These are phyloP conservation scores for Pseudoatta argentina DNA, from an alignment of 1,140 invertebrate genomes.

Conservation along the genomic window DNA sequence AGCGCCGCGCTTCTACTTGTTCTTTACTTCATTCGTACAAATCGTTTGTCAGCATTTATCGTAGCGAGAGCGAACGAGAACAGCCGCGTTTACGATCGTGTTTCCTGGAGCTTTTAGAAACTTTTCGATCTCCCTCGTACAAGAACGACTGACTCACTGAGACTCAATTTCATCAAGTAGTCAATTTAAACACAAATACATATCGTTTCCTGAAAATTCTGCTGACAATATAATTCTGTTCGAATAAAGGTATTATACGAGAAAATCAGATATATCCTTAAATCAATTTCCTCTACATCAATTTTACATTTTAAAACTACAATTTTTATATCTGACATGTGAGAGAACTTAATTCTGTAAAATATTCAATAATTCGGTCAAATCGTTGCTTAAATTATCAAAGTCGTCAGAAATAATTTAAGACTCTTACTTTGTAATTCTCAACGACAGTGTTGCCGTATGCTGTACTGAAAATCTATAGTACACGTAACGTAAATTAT, in stretches of 20 bases:
- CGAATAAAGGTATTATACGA: neutral
- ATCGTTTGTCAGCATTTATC: slow-evolving; percentile 35
- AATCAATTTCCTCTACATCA: neutral
- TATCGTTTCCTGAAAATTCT: slow-evolving; percentile 18
- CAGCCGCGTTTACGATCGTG: slow-evolving; percentile 30
- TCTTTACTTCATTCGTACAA: slow-evolving; percentile 46
- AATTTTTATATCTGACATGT: neutral
- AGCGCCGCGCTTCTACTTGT: slow-evolving; percentile 21
- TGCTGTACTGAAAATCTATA: too few species aligned
- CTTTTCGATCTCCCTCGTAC: slow-evolving; percentile 45
- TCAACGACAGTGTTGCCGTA: too few species aligned
- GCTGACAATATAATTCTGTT: slow-evolving; percentile 11
- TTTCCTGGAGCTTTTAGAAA: slow-evolving; percentile 52
- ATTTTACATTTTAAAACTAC: neutral
- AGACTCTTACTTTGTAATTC: too few species aligned
- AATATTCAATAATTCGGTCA: neutral
- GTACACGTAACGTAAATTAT: too few species aligned
- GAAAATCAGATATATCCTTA: neutral
- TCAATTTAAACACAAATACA: slow-evolving; percentile 45
- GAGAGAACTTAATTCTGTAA: neutral
- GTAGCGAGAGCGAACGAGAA: slow-evolving; percentile 18
- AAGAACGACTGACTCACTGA: slow-evolving; percentile 45
- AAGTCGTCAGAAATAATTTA: neutral
- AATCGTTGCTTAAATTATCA: neutral
- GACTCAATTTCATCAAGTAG: slow-evolving; percentile 61